Base-by-base conservation (phyloP, 1,140 invertebrate genomes). In the Vollenhovia emeryi region DNA sequence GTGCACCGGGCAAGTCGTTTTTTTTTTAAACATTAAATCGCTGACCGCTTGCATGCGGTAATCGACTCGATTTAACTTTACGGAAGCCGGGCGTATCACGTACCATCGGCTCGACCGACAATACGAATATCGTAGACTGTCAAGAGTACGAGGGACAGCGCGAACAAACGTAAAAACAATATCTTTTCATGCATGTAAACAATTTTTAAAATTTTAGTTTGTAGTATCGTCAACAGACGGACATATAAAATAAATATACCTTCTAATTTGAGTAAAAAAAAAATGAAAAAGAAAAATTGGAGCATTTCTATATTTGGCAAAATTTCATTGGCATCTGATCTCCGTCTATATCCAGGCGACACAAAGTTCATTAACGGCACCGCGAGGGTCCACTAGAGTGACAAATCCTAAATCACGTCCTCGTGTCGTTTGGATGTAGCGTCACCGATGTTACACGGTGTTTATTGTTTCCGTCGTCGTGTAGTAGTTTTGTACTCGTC, bases 151-250 rank as follows among this genome's bases (percentile, higher is more conserved):
- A 85, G 57, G 48, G 43, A 87, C 60, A 88, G 66, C 79, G 64
- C 36, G 36, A 66, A 24, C 5, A 76, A 82, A 50, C 62, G 59
- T 78, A 59, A 89, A 73, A 89, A 87, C 62, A 79, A 86, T 90
- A 91, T 84, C 82, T 86, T 85, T 90, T 92, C n/a, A n/a, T 92
- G 92, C 90, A 92, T 92, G 92, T 50, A 91, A 87, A 57, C 91
- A 87, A 86, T 92, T 93, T 93, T 92, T 90, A 86, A 88, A 91
- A 89, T 92, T 92, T 92, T 92, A 93, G 91, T 92, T 91, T 93
- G 92, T 93, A 92, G 88, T 87, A 90, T 75, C 80, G 87, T 91
- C 86, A n/a, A n/a, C n/a, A n/a, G 84, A 84, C 91, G 89, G 79
- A 83, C 91, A 93, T 8, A 92, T 92, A 93, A 93, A 93, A 87